These are phyloP conservation scores for Drosophila acutilabella DNA, from an alignment of 2,888 invertebrate species.

Conservation along the genomic window DNA sequence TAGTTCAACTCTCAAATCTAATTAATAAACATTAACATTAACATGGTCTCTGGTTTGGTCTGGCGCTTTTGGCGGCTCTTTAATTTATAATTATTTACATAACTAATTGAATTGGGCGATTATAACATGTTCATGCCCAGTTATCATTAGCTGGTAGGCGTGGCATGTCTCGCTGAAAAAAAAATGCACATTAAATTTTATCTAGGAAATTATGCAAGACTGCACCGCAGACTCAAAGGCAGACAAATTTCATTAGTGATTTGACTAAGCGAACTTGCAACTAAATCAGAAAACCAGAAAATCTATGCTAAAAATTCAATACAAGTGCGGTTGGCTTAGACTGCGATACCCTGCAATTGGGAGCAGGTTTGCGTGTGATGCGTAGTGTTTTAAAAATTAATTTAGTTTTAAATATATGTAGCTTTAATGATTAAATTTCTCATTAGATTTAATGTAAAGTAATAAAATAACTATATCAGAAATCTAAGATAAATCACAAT, in stretches of 20 bases:
- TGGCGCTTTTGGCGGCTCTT: conserved; percentile 40
- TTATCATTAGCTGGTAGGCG: conserved; percentile 62
- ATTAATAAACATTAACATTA: conserved; percentile 69
- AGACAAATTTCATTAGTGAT: conserved; percentile 53
- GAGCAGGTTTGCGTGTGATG: neutral
- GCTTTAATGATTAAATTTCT: no score
- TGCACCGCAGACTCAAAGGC: conserved; percentile 8
- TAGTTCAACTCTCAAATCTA: conserved; percentile 16
- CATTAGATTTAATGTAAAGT: no score
- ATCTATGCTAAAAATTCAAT: conserved; percentile 27
- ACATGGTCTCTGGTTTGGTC: conserved; percentile 22
- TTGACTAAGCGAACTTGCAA: conserved; percentile 49
- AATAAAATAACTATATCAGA: no score
- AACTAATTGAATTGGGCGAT: conserved; percentile 66
- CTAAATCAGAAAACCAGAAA: conserved; percentile 53
- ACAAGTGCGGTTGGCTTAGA: neutral
- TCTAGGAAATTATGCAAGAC: conserved; percentile 44
- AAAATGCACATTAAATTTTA: conserved; percentile 27
- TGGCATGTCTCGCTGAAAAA: conserved; percentile 16
- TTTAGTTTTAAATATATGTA: no score
- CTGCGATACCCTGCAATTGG: conserved; percentile 17
- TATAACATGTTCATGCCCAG: conserved; percentile 67
- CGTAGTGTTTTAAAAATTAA: neutral
- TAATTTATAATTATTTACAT: conserved; percentile 71
- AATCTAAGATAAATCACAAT: no score